Evolutionary conservation across 2,113 vertebrate genomes (phyloP), one percentile per base, ranked within the genome.

Genomic region (Hemichromis elongatus): DNA sequence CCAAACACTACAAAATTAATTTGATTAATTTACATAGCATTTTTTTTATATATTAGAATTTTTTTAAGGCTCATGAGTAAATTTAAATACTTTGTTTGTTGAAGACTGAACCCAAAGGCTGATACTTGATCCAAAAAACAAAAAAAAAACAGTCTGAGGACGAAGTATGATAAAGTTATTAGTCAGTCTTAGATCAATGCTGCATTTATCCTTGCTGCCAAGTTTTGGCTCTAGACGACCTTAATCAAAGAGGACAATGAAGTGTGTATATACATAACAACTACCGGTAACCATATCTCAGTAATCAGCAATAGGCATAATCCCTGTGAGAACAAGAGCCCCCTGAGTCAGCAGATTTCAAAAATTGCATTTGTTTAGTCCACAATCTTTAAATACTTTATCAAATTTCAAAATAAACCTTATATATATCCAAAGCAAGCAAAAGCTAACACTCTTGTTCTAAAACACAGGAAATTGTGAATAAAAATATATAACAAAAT

Each of bases 321-420:
- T 89, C 81, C 90, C 79, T 84, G 81, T 86, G 88, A 89, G 90
- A 94, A 90, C 50, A 55, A 82, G 24, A 89, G 77, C 75, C 2
- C 2, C 40, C 50, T 42, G 85, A 91, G 79, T 93, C 92, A 91
- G 90, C 85, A 57, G 35, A 66, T 63, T 66, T 80, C 16, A 75
- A 81, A 37, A 75, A 57, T 33, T 77, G 59, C 63, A 55, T 79
- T 89, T 55, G 10, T 45, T 63, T 84, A 70, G 82, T 79, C 75
- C 6, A 11, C 33, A 28, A 77, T 26, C 45, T 80, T 35, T 42
- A 52, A 45, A 81, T 56, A 47, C 37, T 79, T 57, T 81, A 35
- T 52, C 28, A 3, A 56, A 57, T 82, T 81, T 82, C 8, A 13
- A 80, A 75, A 73, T 73, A 88, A 80, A 80, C 7, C 24, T 77